These are phyloP conservation scores for Morelia viridis DNA, from an alignment of 2,797 vertebrate species.

Conservation along the genomic window DNA sequence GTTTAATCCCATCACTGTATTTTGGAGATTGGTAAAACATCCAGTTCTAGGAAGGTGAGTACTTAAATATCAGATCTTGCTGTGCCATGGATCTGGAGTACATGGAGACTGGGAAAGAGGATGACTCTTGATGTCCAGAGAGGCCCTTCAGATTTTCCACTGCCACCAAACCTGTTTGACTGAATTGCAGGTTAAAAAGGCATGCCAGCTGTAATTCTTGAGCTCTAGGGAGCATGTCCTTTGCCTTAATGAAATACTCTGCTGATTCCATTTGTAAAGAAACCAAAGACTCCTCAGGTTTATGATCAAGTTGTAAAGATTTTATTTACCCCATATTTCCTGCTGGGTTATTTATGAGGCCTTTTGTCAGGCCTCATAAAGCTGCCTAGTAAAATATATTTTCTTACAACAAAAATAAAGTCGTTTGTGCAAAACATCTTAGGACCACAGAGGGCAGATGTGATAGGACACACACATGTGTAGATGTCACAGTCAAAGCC, in stretches of 20 bases:
- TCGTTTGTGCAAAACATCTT: constrained; percentile 64
- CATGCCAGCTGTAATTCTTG: constrained; percentile 66
- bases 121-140: constrained; percentile 58
- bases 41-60: constrained; percentile 5
- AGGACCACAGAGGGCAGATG: constrained; percentile 67
- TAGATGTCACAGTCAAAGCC: constrained; percentile 60
- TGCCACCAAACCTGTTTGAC: constrained; percentile 73
- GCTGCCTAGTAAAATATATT: constrained; percentile 74
- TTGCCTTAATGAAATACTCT: constrained; percentile 72
- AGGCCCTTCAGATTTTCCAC: constrained; percentile 66
- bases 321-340: constrained; percentile 75
- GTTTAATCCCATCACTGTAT: rapidly evolving
- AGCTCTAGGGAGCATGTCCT: constrained; percentile 67
- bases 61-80: constrained; percentile 16
- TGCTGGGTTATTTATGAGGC: constrained; percentile 75
- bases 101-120: constrained; percentile 46
- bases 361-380: constrained; percentile 74
- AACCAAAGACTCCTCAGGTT: constrained; percentile 73
- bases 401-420: constrained; percentile 71
- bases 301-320: constrained; percentile 73
- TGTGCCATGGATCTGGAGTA: constrained; percentile 18
- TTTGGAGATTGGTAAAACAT: constrained; percentile 23
- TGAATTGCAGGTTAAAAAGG: constrained; percentile 69
- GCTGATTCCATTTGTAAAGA: constrained; percentile 67
- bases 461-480: constrained; percentile 68